Evolutionary conservation across 2,797 vertebrate species (phyloP).

Genomic region (Dermochelys coriacea): DNA sequence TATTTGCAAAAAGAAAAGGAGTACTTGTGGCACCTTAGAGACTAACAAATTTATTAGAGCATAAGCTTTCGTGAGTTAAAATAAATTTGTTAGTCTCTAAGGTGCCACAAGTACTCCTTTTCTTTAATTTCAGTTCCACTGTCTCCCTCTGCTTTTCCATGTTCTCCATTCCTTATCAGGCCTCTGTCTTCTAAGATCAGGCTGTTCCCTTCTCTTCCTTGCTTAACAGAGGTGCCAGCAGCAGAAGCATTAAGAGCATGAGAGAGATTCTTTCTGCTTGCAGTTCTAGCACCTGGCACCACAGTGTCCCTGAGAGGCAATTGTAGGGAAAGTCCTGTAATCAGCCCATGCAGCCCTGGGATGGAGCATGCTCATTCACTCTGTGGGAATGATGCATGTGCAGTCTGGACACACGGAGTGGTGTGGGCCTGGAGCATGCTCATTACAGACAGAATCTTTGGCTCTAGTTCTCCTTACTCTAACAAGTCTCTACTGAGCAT

Average conservation of each 20-base stretch:
- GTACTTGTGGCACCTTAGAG: too few species aligned
- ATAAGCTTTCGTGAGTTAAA: too few species aligned
- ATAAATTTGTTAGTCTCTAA: too few species aligned
- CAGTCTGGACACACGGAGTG: background rate
- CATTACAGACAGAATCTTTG: conserved; percentile 1
- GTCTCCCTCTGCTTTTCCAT: background rate
- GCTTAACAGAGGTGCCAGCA: background rate
- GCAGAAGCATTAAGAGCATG: background rate
- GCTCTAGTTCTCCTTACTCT: background rate
- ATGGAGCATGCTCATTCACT: conserved; percentile 15
- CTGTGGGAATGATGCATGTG: conserved; percentile 18
- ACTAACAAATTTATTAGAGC: too few species aligned
- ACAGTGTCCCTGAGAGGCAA: background rate
- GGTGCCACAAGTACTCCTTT: too few species aligned
- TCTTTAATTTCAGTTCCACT: background rate
- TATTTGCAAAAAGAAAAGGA: too few species aligned
- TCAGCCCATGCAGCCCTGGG: background rate
- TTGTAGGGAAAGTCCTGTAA: background rate
- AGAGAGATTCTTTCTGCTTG: background rate
- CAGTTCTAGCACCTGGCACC: background rate
- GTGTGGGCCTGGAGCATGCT: background rate
- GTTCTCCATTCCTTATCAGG: background rate
- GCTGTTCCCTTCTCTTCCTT: background rate
- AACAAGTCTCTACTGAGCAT: conserved; percentile 37
- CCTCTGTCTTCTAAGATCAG: background rate